phyloP scores from a whole-genome alignment of 2,888 invertebrate species.

The Tipula lateralis region DNA sequence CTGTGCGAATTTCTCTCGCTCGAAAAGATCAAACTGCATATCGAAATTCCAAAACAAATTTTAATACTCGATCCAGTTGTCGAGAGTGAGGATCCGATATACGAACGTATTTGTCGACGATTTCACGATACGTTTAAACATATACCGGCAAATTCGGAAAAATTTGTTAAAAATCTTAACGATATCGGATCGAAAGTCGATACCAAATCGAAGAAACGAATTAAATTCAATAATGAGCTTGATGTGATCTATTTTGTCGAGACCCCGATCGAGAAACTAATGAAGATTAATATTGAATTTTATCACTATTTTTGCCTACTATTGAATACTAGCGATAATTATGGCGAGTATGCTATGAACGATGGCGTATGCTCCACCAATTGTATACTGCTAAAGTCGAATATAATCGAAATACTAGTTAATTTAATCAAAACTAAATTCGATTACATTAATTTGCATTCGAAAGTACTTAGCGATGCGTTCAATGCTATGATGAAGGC shows the following conservation, averaged over 20 bases:
- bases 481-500: not conserved
- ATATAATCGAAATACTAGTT: not conserved
- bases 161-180: not conserved
- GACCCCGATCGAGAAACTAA: slow-evolving; percentile 43
- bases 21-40: slow-evolving; percentile 40
- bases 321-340: slow-evolving; percentile 38
- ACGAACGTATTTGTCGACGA: not conserved
- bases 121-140: not conserved
- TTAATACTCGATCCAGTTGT: slow-evolving; percentile 44
- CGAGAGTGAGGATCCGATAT: not conserved
- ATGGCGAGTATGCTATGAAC: slow-evolving; percentile 39
- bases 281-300: slow-evolving; percentile 42
- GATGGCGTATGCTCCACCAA: not conserved
- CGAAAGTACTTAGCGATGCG: not conserved
- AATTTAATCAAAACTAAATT: slow-evolving; percentile 16
- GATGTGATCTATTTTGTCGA: slow-evolving; percentile 41
- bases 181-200: not conserved
- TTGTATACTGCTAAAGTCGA: not conserved
- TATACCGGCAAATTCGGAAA: not conserved
- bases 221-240: slow-evolving; percentile 45
- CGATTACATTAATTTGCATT: not conserved
- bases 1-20: slow-evolving; percentile 51
- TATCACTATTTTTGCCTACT: slow-evolving; percentile 45
- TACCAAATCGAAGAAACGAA: slow-evolving; percentile 39
- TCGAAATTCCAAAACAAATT: slow-evolving; percentile 44